A percentile compares a stretch with the other conserved stretches of the same genome.
Conservation (phyloP, 1,140 invertebrate genomes). For the Meteorus sp. region DNA sequence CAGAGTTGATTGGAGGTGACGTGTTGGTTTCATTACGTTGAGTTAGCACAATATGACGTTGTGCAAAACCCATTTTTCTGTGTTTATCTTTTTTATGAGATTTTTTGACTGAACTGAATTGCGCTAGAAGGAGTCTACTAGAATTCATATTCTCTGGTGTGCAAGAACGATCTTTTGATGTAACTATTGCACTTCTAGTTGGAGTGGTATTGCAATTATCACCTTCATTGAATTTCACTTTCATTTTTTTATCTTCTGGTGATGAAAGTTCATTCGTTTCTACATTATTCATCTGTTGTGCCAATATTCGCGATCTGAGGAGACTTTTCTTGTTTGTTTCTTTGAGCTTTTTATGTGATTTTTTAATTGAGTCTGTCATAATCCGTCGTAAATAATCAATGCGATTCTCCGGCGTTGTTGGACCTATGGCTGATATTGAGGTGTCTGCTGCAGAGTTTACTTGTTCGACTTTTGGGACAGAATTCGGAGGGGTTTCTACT, state of each 20-base stretch:
- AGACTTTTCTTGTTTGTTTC: conserved; percentile 41
- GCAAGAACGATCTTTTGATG: conserved; percentile 29
- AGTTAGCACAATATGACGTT: conserved; percentile 27
- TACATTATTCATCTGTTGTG: conserved; percentile 8
- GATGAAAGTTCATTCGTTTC: conserved; percentile 20
- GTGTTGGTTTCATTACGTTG: not conserved
- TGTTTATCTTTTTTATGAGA: conserved; percentile 52
- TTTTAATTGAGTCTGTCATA: conserved; percentile 47
- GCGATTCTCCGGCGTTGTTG: conserved; percentile 44
- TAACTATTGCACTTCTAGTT: not conserved
- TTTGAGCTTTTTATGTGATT: conserved; percentile 49
- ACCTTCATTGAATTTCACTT: too few relatives aligned
- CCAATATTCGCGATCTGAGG: conserved; percentile 29
- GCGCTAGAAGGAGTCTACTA: conserved; percentile 43
- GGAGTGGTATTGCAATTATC: too few relatives aligned
- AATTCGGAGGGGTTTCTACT: not conserved
- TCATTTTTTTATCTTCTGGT: not conserved
- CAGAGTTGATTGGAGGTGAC: not conserved
- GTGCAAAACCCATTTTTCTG: conserved; percentile 38
- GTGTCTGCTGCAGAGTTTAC: not conserved
- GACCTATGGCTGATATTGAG: too few relatives aligned
- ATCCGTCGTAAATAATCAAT: conserved; percentile 37
- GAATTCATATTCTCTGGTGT: conserved; percentile 50
- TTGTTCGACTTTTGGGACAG: not conserved
- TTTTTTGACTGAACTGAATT: conserved; percentile 50